These are phyloP conservation scores for Chloropsis hardwickii DNA, from an alignment of 2,113 vertebrate species.

Conservation along the genomic window DNA sequence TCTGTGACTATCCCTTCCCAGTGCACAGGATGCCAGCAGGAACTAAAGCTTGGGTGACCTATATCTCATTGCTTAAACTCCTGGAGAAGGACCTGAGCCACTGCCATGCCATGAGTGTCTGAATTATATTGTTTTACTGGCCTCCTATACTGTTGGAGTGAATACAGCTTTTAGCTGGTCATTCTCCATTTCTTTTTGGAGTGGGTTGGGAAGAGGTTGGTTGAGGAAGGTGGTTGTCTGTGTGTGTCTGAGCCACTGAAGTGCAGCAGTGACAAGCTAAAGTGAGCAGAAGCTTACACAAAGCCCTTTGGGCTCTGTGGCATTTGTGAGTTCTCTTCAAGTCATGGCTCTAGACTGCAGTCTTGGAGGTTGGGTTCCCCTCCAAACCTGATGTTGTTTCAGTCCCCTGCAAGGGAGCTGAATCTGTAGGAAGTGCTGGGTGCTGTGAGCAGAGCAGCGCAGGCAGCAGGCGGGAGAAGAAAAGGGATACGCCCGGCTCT, in stretches of 20 bases:
- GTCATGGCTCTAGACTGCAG: background rate
- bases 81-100: background rate
- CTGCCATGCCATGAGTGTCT: background rate
- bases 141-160: background rate
- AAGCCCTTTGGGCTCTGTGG: background rate
- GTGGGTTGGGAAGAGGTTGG: background rate
- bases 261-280: background rate
- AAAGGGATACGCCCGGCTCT: accelerated
- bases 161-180: background rate
- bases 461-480: background rate
- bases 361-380: background rate
- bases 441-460: background rate
- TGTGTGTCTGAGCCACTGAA: background rate
- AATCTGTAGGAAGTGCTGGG: background rate
- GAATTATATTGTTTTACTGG: background rate
- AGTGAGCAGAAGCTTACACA: background rate
- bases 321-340: background rate
- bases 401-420: background rate
- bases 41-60: background rate
- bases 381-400: background rate
- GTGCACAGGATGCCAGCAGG: background rate
- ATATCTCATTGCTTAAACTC: background rate
- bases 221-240: no score
- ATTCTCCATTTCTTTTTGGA: background rate
- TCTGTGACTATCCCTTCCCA: background rate